Evolutionary conservation across 1,140 invertebrate species (phyloP), one percentile per base, ranked within the genome.

Genomic region (Achatina immaculata): DNA sequence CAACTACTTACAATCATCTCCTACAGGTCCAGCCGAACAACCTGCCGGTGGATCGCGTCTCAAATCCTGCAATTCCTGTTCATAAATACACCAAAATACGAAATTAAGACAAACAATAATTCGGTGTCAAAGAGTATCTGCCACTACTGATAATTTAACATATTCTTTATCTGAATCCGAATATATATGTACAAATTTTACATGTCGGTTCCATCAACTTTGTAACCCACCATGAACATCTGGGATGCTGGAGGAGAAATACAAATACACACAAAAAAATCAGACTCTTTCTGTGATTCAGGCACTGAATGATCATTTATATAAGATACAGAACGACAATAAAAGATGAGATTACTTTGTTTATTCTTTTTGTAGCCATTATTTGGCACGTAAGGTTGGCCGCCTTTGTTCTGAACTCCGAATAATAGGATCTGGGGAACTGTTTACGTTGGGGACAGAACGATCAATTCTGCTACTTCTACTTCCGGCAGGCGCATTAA

Each of bases 1-100:
- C 14, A 55, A 45, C 1, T 62, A 90, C 90, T 87, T 87, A 91
- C 91, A 86, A 77, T 92, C 91, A 84, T 92, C 91, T 43, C 88
- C 88, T 36, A 92, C 91, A 83, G 91, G 91, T 42, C 91, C 91
- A 55, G 91, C 91, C 84, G 90, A 91, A 79, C 91, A 91, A 43
- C 89, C 88, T 83, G 90, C 90, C 84, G 91, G 91, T 77, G 91
- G 91, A 80, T 92, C 91, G 80, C 88, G 85, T 42, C 87, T 85
- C 38, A 92, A 82, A 80, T 91, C 91, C 83, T 90, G 88, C 74
- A 91, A 86, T 84, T 91, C 89, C 90, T 91, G 31, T 31, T 31
- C 31, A 28, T 7, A 62, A 62, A 31, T n/a, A n/a, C n/a, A n/a
- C n/a, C n/a, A n/a, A n/a, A n/a, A n/a, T n/a, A n/a, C n/a, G n/a